Evolutionary conservation across 2,113 vertebrate genomes (phyloP).

Genomic region (Osmerus eperlanus): DNA sequence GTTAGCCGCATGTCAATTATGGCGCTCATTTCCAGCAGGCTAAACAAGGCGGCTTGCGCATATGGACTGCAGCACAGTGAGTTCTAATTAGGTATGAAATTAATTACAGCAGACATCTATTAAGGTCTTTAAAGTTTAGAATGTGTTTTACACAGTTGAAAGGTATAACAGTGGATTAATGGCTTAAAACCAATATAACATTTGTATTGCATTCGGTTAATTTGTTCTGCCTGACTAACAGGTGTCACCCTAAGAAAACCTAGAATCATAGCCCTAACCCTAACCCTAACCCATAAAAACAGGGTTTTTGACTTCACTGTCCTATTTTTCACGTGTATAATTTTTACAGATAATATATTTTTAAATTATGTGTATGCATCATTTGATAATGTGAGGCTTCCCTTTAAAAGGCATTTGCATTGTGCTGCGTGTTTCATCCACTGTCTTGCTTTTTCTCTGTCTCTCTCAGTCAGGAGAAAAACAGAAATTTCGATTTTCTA

Average conservation of each 20-base stretch:
- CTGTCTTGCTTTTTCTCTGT: conserved; percentile 26
- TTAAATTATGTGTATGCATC: conserved; percentile 10
- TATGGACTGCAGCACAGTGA: conserved; percentile 54
- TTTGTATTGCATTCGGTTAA: conserved; percentile 63
- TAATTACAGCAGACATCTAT: conserved; percentile 74
- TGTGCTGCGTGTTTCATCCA: conserved; percentile 28
- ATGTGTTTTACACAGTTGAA: conserved; percentile 70
- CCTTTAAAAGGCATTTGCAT: not conserved
- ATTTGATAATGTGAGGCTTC: not conserved
- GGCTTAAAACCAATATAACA: conserved; percentile 71
- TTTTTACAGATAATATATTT: not conserved
- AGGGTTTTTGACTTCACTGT: not conserved
- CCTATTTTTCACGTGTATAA: not conserved
- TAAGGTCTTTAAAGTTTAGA: conserved; percentile 72
- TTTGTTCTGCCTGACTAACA: conserved; percentile 59
- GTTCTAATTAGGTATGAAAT: conserved; percentile 77
- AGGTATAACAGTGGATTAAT: conserved; percentile 76
- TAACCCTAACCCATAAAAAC: conserved; percentile 12
- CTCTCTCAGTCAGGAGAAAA: conserved; percentile 24
- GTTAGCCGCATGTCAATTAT: conserved; percentile 45
- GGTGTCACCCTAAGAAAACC: conserved; percentile 50
- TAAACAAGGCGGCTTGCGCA: conserved; percentile 55
- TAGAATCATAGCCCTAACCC: conserved; percentile 28
- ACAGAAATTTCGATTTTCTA: conserved; percentile 58
- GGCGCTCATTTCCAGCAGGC: conserved; percentile 51